Base-by-base conservation (phyloP, 2,113 vertebrate species). In the Ancistrus triradiatus region DNA sequence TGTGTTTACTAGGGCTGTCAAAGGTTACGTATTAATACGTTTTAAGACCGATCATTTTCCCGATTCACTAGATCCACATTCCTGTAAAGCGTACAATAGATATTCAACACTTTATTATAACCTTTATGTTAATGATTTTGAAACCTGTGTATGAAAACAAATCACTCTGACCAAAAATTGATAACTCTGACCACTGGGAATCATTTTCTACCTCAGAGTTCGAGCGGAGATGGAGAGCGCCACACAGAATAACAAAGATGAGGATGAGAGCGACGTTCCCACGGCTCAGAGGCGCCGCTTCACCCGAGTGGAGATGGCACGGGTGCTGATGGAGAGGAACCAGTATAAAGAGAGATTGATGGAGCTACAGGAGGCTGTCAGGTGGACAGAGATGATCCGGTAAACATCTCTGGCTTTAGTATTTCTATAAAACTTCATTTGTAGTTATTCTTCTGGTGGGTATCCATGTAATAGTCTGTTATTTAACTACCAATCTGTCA, bases 331-430 rank as follows among this genome's bases (percentile, higher is more conserved):
- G 96, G 96, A 99, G 62, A 91, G 96, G 33, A 99, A 99, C 76
- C 96, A 99, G 59, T 99, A 98, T 81, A 99, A 99, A 63, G 96
- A 99, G 77, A 84, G 96, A 44, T 79, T 99, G 60, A 99, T 99
- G 96, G 96, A 99, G 83, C 88, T 99, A 2, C 96, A 99, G 83
- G 96, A 99, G 69, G 95, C 96, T 0, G 95, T 99, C 75, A 77
- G 95, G 83, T 99, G 96, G 96, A 98, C 94, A 0, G 96, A 98
- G 79, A 99, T 98, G 96, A 97, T 99, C 84, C 89, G 96, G 96
- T 95, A 77, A 74, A 57, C 15, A 15, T n/a, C n/a, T n/a, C n/a
- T n/a, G n/a, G n/a, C n/a, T n/a, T n/a, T n/a, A n/a, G n/a, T n/a
- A n/a, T n/a, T n/a, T n/a, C n/a, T n/a, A n/a, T n/a, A n/a, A n/a